phyloP scores from a whole-genome alignment of 37 sponge, comb jelly and placozoan genomes.

The Halisarca cf. caerulea region DNA sequence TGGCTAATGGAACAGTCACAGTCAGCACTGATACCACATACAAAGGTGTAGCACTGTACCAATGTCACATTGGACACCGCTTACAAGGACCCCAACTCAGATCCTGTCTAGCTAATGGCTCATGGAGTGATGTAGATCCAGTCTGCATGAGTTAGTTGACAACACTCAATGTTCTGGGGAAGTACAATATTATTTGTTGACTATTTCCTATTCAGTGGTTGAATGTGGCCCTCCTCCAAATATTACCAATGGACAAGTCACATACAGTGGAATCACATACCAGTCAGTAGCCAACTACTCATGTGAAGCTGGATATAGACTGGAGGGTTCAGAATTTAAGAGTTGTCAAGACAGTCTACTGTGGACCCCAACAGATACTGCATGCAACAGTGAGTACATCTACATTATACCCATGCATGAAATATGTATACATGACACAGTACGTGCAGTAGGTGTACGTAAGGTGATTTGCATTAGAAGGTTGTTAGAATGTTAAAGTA shows the following conservation, averaged over 20 bases:
- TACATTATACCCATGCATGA: too few species aligned
- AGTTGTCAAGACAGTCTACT: neutral
- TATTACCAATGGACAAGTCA: neutral
- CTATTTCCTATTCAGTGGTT: neutral
- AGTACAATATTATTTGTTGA: too few species aligned
- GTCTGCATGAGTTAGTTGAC: neutral
- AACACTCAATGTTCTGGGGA: neutral
- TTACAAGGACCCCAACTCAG: neutral
- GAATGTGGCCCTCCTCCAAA: slow-evolving; percentile 16
- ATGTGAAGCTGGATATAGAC: slow-evolving; percentile 8
- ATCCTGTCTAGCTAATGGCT: neutral
- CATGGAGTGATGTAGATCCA: slow-evolving; percentile 1
- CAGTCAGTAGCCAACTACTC: slow-evolving; percentile 18
- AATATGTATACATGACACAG: too few species aligned
- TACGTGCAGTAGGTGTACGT: too few species aligned
- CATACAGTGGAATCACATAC: neutral
- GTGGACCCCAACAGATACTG: neutral
- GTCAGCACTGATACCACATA: slow-evolving; percentile 17
- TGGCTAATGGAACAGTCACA: neutral
- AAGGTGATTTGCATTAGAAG: too few species aligned
- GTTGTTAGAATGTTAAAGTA: too few species aligned
- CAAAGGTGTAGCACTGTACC: neutral
- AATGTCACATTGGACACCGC: neutral
- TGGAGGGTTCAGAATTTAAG: neutral
- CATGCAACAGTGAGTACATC: too few species aligned